Evolutionary conservation across 1,140 invertebrate genomes (phyloP).

Genomic region (Ruditapes philippinarum): DNA sequence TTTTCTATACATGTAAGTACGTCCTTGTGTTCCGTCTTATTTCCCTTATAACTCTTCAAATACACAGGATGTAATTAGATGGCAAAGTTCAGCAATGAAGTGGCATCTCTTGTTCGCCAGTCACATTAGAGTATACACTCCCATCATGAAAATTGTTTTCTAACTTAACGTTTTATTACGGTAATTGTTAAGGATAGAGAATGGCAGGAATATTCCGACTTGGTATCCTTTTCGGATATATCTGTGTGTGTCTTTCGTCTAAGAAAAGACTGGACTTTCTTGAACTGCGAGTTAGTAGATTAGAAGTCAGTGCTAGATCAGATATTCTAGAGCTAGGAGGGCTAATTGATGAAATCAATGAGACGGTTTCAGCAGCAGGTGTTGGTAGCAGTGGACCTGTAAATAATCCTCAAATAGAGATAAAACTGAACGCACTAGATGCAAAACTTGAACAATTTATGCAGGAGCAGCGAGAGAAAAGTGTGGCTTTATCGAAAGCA

Average conservation of each 20-base stretch:
- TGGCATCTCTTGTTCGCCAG: neutral
- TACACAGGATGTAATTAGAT: conserved; percentile 6
- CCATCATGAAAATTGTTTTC: neutral
- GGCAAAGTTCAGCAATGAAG: neutral
- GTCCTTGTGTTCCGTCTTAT: too few species aligned
- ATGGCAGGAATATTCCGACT: neutral
- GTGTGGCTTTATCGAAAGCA: neutral
- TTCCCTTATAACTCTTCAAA: too few species aligned
- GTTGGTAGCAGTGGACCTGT: neutral
- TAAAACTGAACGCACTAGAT: neutral
- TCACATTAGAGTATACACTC: neutral
- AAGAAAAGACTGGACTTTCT: neutral
- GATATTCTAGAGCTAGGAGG: neutral
- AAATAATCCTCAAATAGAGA: neutral
- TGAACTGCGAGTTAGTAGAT: neutral
- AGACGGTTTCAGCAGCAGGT: neutral
- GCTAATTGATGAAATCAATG: neutral
- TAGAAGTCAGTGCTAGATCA: neutral
- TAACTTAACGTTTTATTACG: neutral
- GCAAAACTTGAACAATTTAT: neutral
- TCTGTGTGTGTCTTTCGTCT: neutral
- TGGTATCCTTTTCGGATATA: neutral
- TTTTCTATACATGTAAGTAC: too few species aligned
- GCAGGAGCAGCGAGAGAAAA: neutral
- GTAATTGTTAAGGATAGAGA: neutral